Base-by-base conservation (phyloP, 2,888 invertebrate genomes). In the Pammene aurita region DNA sequence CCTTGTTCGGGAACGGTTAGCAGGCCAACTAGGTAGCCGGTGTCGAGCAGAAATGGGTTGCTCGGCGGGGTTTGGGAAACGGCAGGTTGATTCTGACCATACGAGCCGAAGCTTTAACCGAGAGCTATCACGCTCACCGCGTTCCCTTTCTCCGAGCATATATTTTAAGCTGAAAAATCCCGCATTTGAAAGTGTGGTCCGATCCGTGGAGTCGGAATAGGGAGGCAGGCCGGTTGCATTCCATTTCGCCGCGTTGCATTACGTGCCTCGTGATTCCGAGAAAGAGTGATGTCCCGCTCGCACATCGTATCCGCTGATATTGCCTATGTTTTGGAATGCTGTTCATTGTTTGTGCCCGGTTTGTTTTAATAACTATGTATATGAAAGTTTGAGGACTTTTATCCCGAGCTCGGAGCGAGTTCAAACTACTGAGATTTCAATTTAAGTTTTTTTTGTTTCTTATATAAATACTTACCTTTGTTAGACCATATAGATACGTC, bases 321-420 rank as follows among this genome's bases (percentile, higher is more conserved):
- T 87, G 85, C 86, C 75, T 82, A 81, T 86, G 88, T 89, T 90
- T 89, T 80, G 87, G 85, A 89, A 89, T 89, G 86, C 84, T 89
- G 84, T 83, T 87, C 89, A 89, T 90, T 90, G 90, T 89, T 88
- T 87, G 86, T 80, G 81, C 81, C 81, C 80, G 83, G 80, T 84
- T 87, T 84, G 86, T 87, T 89, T 86, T 83, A 87, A 87, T 87
- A 26, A 26, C 2, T 26, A 85, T 80, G 68, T 68, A 68, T 68
- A 68, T 57, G 68, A 64, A 64, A 68, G 68, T 64, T 68, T 38
- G 38, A 2, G 14, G 26, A 48, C 54, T 76, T 78, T 80, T 82
- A 84, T 84, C 42, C 84, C 85, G 86, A 86, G 83, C 84, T 86
- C 84, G 84, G 81, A 50, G 18, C 18, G 5, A n/a, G n/a, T n/a